These are phyloP conservation scores for Centropyge bicolor DNA, from an alignment of 2,797 vertebrate species.

Conservation along the genomic window DNA sequence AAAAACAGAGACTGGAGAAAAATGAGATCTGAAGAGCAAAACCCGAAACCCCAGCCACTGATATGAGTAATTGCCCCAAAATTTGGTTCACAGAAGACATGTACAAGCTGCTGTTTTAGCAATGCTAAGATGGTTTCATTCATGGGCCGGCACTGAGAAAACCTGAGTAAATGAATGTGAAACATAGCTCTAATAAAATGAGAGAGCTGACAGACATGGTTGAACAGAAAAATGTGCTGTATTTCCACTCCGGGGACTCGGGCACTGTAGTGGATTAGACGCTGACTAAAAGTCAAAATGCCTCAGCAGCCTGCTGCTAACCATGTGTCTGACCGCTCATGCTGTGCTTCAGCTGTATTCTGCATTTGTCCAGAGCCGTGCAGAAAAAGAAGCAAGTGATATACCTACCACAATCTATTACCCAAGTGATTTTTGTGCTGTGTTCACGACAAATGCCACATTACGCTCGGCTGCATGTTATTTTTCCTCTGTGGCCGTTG, in stretches of 20 bases:
- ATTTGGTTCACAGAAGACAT: slow-evolving; percentile 82
- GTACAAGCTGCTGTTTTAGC: slow-evolving; percentile 82
- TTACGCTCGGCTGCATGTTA: slow-evolving; percentile 55
- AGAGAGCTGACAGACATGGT: slow-evolving; percentile 84
- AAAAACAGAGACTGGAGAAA: slow-evolving; percentile 51
- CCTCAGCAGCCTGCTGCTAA: slow-evolving; percentile 68
- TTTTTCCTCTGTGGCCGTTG: slow-evolving; percentile 62
- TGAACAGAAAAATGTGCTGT: slow-evolving; percentile 78
- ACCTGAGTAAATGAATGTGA: slow-evolving; percentile 83
- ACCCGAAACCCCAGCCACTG: slow-evolving; percentile 74
- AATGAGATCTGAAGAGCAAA: slow-evolving; percentile 69
- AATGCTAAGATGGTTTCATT: slow-evolving; percentile 83
- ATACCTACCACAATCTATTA: slow-evolving; percentile 50
- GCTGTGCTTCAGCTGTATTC: slow-evolving; percentile 53
- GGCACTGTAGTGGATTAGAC: slow-evolving; percentile 79
- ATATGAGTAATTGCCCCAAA: slow-evolving; percentile 86
- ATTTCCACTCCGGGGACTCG: slow-evolving; percentile 71
- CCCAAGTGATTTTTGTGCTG: slow-evolving; percentile 38
- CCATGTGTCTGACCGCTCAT: slow-evolving; percentile 68
- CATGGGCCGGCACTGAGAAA: slow-evolving; percentile 67
- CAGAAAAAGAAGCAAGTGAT: slow-evolving; percentile 51
- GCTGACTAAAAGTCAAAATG: slow-evolving; percentile 82
- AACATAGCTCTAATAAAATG: slow-evolving; percentile 84
- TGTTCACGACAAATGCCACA: slow-evolving; percentile 59
- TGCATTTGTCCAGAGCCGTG: slow-evolving; percentile 47